These are phyloP conservation scores for Papilio demoleus DNA, from an alignment of 2,888 invertebrate species.

Conservation along the genomic window DNA sequence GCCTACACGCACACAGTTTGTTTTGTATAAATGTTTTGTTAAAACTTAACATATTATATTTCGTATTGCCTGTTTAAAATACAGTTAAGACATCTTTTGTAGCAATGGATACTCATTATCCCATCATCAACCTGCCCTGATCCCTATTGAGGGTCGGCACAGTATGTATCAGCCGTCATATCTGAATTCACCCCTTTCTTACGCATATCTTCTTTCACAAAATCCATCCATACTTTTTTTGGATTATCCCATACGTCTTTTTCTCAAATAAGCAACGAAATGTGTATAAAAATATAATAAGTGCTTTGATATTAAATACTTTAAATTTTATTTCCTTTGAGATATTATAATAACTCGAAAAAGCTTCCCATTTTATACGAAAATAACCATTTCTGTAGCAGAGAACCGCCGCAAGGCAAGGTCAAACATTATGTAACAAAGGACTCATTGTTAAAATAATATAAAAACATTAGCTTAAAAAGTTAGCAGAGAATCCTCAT, in stretches of 20 bases:
- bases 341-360: conserved; percentile 16
- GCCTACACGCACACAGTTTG: no score
- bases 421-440: conserved; percentile 32
- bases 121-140: no score
- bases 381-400: conserved; percentile 38
- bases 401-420: conserved; percentile 13
- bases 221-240: no score
- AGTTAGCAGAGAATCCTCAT: conserved; percentile 20
- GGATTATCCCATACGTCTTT: neutral
- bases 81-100: no score
- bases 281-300: neutral
- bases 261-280: neutral
- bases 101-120: no score
- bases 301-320: conserved; percentile 10
- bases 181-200: no score
- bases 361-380: conserved; percentile 32
- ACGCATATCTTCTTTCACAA: no score
- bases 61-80: no score
- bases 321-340: conserved; percentile 2
- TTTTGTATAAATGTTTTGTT: no score
- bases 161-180: no score
- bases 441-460: conserved; percentile 27
- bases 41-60: no score
- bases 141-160: no score
- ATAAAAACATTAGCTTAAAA: conserved; percentile 31